phyloP scores from a whole-genome alignment of 2,797 vertebrate genomes.

The Anas acuta region DNA sequence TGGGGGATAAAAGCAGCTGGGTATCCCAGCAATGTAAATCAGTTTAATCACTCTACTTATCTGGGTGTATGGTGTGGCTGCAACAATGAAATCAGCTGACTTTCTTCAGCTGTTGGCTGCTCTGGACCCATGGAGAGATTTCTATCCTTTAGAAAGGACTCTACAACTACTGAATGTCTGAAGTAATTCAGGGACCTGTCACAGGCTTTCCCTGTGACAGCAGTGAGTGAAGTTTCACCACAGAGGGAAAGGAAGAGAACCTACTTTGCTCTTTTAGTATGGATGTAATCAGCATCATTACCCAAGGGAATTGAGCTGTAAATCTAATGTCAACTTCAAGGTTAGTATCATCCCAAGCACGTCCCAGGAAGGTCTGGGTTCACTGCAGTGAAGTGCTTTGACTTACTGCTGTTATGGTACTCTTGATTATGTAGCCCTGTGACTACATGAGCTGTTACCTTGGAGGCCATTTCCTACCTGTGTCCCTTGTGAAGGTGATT shows the following conservation, averaged over 20 bases:
- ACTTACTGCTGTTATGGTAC: background rate
- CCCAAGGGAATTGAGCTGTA: constrained; percentile 61
- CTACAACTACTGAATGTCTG: background rate
- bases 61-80: background rate
- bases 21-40: constrained; percentile 17
- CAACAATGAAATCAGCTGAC: constrained; percentile 40
- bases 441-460: background rate
- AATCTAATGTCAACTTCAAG: constrained; percentile 61
- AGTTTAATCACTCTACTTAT: constrained; percentile 18
- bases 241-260: constrained; percentile 22
- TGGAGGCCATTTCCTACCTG: background rate
- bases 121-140: constrained; percentile 20
- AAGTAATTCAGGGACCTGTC: constrained; percentile 44
- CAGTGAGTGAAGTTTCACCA: background rate
- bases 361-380: background rate
- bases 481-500: background rate
- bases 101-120: constrained; percentile 40
- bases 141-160: constrained; percentile 15
- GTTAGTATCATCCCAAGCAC: constrained; percentile 32
- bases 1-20: background rate
- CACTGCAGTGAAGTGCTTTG: background rate
- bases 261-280: constrained; percentile 25
- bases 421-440: background rate
- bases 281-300: constrained; percentile 59
- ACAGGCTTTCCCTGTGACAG: background rate